A percentile compares a stretch with the other conserved stretches of the same genome.
These are phyloP conservation scores for Drosophila malerkotliana DNA, from an alignment of 1,140 invertebrate genomes.

Conservation along the genomic window DNA sequence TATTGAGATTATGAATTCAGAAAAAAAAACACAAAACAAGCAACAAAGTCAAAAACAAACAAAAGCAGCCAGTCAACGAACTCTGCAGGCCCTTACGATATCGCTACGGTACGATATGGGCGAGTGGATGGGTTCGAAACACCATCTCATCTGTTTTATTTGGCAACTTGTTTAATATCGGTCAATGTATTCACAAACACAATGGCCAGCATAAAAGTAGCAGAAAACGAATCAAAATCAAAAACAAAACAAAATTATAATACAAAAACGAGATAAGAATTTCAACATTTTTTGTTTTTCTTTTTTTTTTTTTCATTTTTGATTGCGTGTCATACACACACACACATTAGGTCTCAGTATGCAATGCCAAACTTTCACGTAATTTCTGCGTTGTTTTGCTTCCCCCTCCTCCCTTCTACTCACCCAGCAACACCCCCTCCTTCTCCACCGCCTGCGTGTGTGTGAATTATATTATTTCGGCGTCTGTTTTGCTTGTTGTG, in stretches of 20 bases:
- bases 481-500: slow-evolving; percentile 75
- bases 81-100: slow-evolving; percentile 61
- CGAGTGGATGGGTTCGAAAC: background rate
- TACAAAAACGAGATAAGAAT: slow-evolving; percentile 76
- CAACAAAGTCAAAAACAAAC: slow-evolving; percentile 25
- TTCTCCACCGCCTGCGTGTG: slow-evolving; percentile 31
- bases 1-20: slow-evolving; percentile 55
- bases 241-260: slow-evolving; percentile 25
- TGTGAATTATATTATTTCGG: slow-evolving; percentile 78
- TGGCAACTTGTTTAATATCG: slow-evolving; percentile 79
- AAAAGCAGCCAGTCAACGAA: slow-evolving; percentile 66
- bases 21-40: slow-evolving; percentile 7
- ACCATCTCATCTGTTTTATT: slow-evolving; percentile 53
- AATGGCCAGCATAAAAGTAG: slow-evolving; percentile 26
- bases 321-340: slow-evolving; percentile 61
- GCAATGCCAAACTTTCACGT: slow-evolving; percentile 83
- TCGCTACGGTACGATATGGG: slow-evolving; percentile 5
- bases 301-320: slow-evolving; percentile 20
- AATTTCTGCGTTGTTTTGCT: slow-evolving; percentile 66
- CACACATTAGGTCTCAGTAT: slow-evolving; percentile 13
- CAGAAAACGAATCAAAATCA: slow-evolving; percentile 38
- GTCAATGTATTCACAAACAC: slow-evolving; percentile 75
- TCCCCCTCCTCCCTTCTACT: slow-evolving; percentile 2
- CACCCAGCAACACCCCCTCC: background rate
- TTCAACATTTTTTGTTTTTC: slow-evolving; percentile 64